Conservation (phyloP, 1,140 invertebrate genomes). For the Ditylenchus dipsaci region DNA sequence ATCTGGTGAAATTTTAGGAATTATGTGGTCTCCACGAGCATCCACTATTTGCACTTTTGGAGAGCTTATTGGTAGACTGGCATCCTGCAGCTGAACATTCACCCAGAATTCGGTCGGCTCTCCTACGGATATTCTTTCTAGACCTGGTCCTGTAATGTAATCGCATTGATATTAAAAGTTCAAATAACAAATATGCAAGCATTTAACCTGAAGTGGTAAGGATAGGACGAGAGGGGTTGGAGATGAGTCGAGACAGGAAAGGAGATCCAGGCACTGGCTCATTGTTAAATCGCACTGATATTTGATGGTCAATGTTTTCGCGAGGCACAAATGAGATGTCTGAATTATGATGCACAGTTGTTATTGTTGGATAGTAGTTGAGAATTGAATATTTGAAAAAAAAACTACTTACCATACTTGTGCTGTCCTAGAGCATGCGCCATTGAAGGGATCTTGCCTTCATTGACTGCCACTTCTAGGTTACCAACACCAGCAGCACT, state of each 20-base stretch:
- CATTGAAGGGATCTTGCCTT: conserved; percentile 78
- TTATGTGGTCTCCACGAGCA: conserved; percentile 23
- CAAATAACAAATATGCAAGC: too few relatives aligned
- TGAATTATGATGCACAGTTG: too few relatives aligned
- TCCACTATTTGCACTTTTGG: conserved; percentile 43
- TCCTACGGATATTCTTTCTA: conserved; percentile 87
- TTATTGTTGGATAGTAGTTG: too few relatives aligned
- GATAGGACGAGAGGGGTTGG: conserved; percentile 1
- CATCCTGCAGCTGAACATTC: background rate
- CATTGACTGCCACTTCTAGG: conserved; percentile 90
- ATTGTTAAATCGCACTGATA: conserved; percentile 94
- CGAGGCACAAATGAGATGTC: conserved; percentile 87
- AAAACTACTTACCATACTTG: conserved; percentile 69
- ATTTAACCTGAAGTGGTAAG: background rate
- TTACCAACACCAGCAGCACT: conserved; percentile 94
- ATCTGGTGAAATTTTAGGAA: conserved; percentile 31
- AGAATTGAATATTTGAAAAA: too few relatives aligned
- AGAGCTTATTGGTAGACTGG: background rate
- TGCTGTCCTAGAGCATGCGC: conserved; percentile 91
- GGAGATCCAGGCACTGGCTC: conserved; percentile 78
- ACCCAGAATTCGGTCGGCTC: conserved; percentile 72
- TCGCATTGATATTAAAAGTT: too few relatives aligned
- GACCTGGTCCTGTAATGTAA: conserved; percentile 66
- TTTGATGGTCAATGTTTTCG: conserved; percentile 84
- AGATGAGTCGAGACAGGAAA: conserved; percentile 47